Evolutionary conservation across 2,797 vertebrate species (phyloP), one percentile per base, ranked within the genome.

Genomic region (Mus caroli): DNA sequence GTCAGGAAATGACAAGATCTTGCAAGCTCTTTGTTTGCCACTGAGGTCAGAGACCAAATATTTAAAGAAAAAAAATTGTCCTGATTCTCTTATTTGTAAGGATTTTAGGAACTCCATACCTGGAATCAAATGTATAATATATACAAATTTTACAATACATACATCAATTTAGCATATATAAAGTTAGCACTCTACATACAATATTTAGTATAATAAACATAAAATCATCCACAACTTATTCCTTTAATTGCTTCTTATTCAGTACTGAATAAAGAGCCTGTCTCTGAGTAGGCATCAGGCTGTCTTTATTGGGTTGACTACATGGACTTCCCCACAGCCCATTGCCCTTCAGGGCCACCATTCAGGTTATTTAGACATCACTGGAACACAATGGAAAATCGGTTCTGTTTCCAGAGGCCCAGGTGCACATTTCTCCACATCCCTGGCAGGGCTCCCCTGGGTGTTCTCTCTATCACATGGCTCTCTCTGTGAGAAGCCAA

Each of bases 321-420:
- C 28, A 58, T 50, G 3, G 20, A 37, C 43, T 31, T 83, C 46
- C 9, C 20, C 31, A 67, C 1, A 69, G 46, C 8, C 46, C 34
- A 7, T 40, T 87, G 58, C 28, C 67, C 37, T 58, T 69, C 4
- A 56, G 73, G 24, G 58, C 60, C 46, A 91, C 54, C 34, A 34
- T 86, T 28, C 78, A 52, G 64, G 86, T 28, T 62, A n/a, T 62
- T 92, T 60, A 90, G 67, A 90, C 28, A 86, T 73, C 15, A 58
- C 31, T 24, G 82, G 52, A 4, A 76, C 31, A n/a, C 58, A 64
- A 26, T 43, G 28, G 46, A 79, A 76, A 94, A 73, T 80, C 37
- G 37, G 93, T 93, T 17, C 52, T 77, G 14, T 58, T 79, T 43
- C 3, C 17, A 62, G 79, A 78, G 46, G 62, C 69, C 58, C 84